Evolutionary conservation across 2,797 vertebrate genomes (phyloP).

Genomic region (Megalops cyprinoides): DNA sequence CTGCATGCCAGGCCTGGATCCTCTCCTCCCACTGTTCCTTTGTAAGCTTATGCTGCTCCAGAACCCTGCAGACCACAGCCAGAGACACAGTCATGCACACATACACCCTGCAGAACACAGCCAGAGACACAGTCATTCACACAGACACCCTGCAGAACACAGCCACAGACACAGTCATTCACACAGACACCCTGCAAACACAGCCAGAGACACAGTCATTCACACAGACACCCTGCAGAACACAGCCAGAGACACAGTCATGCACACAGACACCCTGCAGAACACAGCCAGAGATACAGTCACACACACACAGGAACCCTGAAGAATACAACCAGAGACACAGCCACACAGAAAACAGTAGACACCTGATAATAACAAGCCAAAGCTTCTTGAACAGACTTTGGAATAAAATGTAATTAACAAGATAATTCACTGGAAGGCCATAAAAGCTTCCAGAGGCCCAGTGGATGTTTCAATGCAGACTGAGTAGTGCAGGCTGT

Average conservation of each 20-base stretch:
- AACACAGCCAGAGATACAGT: too few relatives aligned
- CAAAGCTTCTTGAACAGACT: not conserved
- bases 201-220: not conserved
- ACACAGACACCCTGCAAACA: not conserved
- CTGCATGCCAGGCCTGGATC: constrained; percentile 92
- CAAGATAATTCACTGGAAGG: constrained; percentile 6
- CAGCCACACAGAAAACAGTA: too few relatives aligned
- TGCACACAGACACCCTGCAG: too few relatives aligned
- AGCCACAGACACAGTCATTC: not conserved
- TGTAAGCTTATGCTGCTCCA: constrained; percentile 95
- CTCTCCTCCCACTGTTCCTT: constrained; percentile 95
- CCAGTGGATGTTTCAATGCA: not conserved
- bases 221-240: not conserved
- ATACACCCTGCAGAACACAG: constrained; percentile 14
- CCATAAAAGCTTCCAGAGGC: not conserved
- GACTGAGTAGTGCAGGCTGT: not conserved
- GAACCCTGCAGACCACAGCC: constrained; percentile 73
- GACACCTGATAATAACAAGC: too few relatives aligned
- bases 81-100: not conserved
- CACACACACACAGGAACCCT: too few relatives aligned
- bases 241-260: not conserved
- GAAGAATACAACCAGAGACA: too few relatives aligned
- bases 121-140: not conserved
- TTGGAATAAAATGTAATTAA: constrained; percentile 43
- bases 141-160: not conserved